Base-by-base conservation (phyloP, 2,113 vertebrate genomes). In the Megatriorchis doriae region DNA sequence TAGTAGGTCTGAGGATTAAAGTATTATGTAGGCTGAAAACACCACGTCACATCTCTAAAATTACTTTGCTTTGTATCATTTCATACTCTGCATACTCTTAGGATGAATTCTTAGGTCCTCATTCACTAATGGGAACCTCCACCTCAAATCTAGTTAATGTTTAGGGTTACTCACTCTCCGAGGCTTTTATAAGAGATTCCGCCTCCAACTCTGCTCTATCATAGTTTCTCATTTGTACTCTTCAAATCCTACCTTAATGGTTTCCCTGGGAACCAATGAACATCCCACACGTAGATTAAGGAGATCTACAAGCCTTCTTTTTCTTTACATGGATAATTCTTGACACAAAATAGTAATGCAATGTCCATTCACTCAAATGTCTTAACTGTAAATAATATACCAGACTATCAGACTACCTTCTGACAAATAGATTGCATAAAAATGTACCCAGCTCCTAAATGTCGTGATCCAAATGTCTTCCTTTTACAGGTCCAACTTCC, bases 1-100 rank as follows among this genome's bases (percentile, higher is more conserved):
- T 7, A 89, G 83, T 34, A 45, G 77, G 68, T 68, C 81, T 93
- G 88, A 79, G 94, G 92, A 94, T 91, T 96, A 91, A 91, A 92
- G 86, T 81, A 95, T 88, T 81, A 93, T 47, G 61, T 29, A 84
- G 83, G 65, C 68, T 86, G 88, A 91, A 93, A 94, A 93, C 82
- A 88, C 13, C n/a, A 68, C 9, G 6, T 81, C 82, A 86, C 80
- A 79, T 63, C 77, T 70, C 88, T 92, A 70, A 88, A 89, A 95
- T 94, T 66, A 93, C 75, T 86, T 84, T 62, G 52, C 81, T 88
- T 81, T 81, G 29, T 55, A 67, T 80, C 31, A 71, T 75, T 96
- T 74, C 81, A 88, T 86, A 53, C 48, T 79, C 52, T 25, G 26
- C n/a, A 22, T 40, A 47, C 29, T 71, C 52, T 86, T 21, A 26